Evolutionary conservation across 2,797 vertebrate species (phyloP).

Genomic region (Synaphobranchus kaupii): DNA sequence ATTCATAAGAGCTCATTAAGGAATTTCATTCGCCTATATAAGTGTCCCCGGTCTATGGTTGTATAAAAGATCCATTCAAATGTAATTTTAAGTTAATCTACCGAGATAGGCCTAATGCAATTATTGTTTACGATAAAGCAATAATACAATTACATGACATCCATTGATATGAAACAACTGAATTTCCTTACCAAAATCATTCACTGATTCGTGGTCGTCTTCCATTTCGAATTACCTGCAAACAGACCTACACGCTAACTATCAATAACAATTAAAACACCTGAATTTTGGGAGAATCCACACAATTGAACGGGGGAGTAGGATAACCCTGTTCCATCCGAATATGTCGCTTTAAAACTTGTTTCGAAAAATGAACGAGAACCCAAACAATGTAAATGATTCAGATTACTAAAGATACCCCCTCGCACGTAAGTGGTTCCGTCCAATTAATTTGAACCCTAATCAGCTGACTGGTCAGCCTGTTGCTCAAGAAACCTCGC

Average conservation of each 20-base stretch:
- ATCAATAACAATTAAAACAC: constrained; percentile 52
- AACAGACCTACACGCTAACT: constrained; percentile 45
- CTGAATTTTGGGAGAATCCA: constrained; percentile 38
- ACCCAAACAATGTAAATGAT: not conserved
- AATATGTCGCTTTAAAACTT: constrained; percentile 24
- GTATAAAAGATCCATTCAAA: not conserved
- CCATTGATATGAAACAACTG: constrained; percentile 2
- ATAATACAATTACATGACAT: constrained; percentile 52
- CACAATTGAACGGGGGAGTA: not conserved
- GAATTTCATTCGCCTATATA: not conserved
- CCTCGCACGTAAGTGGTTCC: not conserved
- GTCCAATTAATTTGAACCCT: constrained; percentile 22
- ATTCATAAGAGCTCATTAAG: not conserved
- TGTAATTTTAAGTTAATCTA: not conserved
- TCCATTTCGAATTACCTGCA: constrained; percentile 59
- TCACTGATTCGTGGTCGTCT: constrained; percentile 49
- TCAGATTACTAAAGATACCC: not conserved
- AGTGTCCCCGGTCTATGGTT: not conserved
- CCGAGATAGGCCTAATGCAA: constrained; percentile 2
- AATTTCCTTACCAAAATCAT: constrained; percentile 68
- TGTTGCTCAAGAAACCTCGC: not conserved
- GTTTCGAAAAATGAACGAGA: not conserved
- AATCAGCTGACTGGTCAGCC: not conserved
- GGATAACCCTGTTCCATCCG: not conserved
- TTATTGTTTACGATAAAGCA: constrained; percentile 37